Evolutionary conservation across 2,797 vertebrate genomes (phyloP).

Genomic region (Urocyon cinereoargenteus): DNA sequence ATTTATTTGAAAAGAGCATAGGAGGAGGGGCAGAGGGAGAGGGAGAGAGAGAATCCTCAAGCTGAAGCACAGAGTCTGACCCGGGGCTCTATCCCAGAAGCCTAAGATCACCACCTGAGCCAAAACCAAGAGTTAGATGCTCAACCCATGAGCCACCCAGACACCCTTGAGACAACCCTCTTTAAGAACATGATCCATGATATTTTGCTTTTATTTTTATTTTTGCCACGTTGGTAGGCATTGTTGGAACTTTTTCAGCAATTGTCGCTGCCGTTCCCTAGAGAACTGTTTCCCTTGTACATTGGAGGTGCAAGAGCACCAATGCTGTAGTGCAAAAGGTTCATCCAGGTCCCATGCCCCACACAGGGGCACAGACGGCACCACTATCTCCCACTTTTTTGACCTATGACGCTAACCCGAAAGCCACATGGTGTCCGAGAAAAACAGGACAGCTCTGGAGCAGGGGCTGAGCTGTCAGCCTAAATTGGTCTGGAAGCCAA

Average conservation of each 20-base stretch:
- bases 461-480: not conserved
- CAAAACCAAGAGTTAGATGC: not conserved
- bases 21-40: not conserved
- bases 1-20: not conserved
- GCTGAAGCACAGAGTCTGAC: not conserved
- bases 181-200: not conserved
- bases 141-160: not conserved
- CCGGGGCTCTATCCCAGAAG: not conserved
- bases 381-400: not conserved
- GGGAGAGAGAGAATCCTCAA: not conserved
- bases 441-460: not conserved
- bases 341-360: not conserved
- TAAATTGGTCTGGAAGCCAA: conserved; percentile 41
- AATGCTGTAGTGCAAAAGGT: fast-evolving
- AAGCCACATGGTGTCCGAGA: not conserved
- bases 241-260: not conserved
- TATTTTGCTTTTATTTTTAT: not conserved
- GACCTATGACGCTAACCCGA: not conserved
- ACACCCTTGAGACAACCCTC: not conserved
- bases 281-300: not conserved
- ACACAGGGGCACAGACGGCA: fast-evolving
- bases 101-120: not conserved
- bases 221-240: not conserved
- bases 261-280: not conserved
- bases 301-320: not conserved